Evolutionary conservation across 2,113 vertebrate species (phyloP).

Genomic region (Diadophis punctatus): DNA sequence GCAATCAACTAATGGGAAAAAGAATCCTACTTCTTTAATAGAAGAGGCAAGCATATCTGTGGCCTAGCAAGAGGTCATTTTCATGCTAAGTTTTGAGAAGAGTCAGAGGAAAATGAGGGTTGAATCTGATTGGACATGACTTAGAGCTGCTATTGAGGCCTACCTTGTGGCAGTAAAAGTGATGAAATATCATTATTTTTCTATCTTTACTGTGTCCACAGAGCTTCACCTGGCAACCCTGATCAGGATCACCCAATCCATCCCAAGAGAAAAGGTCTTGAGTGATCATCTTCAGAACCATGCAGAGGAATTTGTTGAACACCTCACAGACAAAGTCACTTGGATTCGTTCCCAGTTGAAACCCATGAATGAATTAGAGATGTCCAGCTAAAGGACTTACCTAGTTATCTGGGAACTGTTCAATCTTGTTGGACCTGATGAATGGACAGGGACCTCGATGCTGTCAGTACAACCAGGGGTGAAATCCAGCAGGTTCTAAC

Average conservation of each 20-base stretch:
- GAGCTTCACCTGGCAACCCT: not conserved
- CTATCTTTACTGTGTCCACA: not conserved
- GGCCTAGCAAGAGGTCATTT: not conserved
- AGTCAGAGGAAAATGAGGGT: not conserved
- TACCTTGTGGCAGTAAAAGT: not conserved
- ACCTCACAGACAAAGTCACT: not conserved
- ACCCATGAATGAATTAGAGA: not conserved
- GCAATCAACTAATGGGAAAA: not conserved
- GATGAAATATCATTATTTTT: not conserved
- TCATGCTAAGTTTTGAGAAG: not conserved
- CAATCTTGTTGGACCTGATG: not conserved
- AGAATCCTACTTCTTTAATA: not conserved
- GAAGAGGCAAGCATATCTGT: not conserved
- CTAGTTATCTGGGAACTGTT: not conserved
- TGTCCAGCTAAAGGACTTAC: not conserved
- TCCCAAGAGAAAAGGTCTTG: not conserved
- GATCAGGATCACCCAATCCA: not conserved
- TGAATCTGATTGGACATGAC: not conserved
- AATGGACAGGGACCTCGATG: not conserved
- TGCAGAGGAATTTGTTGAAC: too few relatives aligned
- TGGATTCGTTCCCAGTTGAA: not conserved
- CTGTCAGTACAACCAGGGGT: not conserved
- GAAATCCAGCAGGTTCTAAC: too few relatives aligned
- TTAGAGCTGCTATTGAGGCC: not conserved
- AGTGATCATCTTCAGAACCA: not conserved